Conservation (phyloP, 2,113 vertebrate species). For the Eptesicus fuscus region DNA sequence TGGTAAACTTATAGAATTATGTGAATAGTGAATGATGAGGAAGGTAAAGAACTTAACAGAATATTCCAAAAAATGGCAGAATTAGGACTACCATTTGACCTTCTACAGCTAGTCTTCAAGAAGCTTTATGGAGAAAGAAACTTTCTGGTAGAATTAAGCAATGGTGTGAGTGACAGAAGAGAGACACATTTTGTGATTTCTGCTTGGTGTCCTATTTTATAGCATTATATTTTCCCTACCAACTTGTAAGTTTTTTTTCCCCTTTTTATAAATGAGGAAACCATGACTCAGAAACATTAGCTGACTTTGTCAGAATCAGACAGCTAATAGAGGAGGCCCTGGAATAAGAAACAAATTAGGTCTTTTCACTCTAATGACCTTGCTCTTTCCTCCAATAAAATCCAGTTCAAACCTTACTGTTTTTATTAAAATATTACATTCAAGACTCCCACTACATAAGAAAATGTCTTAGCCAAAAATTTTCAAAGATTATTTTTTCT, state of each 20-base stretch:
- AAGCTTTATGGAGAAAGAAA: neutral
- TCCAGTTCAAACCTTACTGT: neutral
- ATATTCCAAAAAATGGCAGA: neutral
- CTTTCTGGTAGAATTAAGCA: neutral
- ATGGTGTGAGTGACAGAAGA: neutral
- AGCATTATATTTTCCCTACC: neutral
- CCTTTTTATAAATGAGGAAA: neutral
- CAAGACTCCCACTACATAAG: neutral
- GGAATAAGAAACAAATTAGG: neutral
- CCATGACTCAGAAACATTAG: conserved; percentile 10
- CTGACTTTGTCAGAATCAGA: neutral
- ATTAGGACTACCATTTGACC: neutral
- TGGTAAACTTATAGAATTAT: neutral
- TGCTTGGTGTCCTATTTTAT: neutral
- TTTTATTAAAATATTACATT: conserved; percentile 30
- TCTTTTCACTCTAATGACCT: neutral
- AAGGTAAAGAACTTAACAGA: neutral
- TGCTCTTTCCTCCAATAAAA: neutral
- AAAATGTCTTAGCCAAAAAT: neutral
- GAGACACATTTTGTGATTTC: neutral
- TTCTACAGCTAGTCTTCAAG: neutral
- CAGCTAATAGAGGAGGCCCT: neutral
- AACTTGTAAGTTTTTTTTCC: neutral
- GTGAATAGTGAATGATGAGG: neutral
- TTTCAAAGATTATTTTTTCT: conserved; percentile 17